Evolutionary conservation across 2,113 vertebrate species (phyloP).

Genomic region (Turnix velox): DNA sequence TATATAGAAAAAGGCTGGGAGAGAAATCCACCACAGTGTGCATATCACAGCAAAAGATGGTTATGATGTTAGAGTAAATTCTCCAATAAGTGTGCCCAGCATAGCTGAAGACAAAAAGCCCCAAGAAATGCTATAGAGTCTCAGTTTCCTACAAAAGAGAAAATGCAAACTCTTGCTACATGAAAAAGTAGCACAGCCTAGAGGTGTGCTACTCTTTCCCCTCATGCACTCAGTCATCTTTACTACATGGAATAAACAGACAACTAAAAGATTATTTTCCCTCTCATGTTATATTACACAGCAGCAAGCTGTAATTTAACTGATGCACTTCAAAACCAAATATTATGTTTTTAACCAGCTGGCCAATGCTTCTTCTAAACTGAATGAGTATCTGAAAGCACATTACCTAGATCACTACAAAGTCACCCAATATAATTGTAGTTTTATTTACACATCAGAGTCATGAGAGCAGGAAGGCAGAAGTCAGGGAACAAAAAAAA

Average conservation of each 20-base stretch:
- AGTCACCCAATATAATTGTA: not conserved
- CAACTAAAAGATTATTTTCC: not conserved
- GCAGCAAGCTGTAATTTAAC: not conserved
- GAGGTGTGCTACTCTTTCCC: not conserved
- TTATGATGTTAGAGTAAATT: conserved; percentile 20
- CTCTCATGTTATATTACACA: not conserved
- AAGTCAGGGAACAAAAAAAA: not conserved
- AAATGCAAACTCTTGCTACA: not conserved
- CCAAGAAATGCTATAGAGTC: accelerated
- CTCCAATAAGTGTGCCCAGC: not conserved
- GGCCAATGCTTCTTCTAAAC: not conserved
- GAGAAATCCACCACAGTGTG: not conserved
- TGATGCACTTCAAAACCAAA: not conserved
- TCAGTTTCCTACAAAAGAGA: not conserved
- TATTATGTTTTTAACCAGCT: not conserved
- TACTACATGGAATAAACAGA: not conserved
- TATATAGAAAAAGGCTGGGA: conserved; percentile 36
- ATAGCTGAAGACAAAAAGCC: not conserved
- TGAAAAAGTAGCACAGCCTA: not conserved
- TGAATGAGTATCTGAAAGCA: not conserved
- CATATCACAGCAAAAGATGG: not conserved
- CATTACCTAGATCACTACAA: not conserved
- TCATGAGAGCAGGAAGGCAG: not conserved
- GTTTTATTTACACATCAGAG: not conserved
- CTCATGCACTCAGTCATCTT: not conserved